These are phyloP conservation scores for Eupsittula cactorum DNA, from an alignment of 2,113 vertebrate species.

Conservation along the genomic window DNA sequence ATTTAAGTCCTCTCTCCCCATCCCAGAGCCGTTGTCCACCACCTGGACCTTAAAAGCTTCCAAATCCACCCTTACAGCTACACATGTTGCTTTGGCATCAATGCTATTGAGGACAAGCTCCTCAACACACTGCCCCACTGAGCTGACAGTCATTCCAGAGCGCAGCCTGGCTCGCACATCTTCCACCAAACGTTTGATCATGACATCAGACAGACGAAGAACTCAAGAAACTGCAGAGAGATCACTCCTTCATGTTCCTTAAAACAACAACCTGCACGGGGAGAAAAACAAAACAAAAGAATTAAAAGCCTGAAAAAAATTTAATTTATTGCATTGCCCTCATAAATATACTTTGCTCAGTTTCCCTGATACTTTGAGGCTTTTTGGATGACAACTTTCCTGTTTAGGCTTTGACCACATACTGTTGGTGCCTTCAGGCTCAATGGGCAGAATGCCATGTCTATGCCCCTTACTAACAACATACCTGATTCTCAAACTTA, in stretches of 20 bases:
- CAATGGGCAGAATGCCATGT: background rate
- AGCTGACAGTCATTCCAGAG: constrained; percentile 85
- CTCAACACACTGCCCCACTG: constrained; percentile 90
- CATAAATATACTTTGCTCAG: background rate
- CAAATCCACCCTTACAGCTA: constrained; percentile 88
- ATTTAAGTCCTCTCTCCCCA: constrained; percentile 82
- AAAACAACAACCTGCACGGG: background rate
- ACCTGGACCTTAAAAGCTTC: constrained; percentile 93
- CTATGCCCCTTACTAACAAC: background rate
- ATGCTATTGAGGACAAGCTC: constrained; percentile 92
- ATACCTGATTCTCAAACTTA: background rate
- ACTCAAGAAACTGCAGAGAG: background rate
- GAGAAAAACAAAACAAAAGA: background rate
- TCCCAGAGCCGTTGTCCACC: constrained; percentile 89
- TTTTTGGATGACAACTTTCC: background rate
- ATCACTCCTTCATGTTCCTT: constrained; percentile 1
- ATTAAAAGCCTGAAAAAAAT: background rate
- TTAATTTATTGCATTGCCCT: background rate
- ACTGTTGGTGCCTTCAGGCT: background rate
- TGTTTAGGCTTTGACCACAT: background rate
- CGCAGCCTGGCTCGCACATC: constrained; percentile 87
- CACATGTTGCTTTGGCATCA: constrained; percentile 90
- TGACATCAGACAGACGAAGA: constrained; percentile 43
- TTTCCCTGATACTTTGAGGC: background rate
- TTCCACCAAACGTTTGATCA: constrained; percentile 85